A percentile compares a stretch with the other conserved stretches of the same genome.
Conservation (phyloP, 2,888 invertebrate species). For the Lasioglossum lativentre region DNA sequence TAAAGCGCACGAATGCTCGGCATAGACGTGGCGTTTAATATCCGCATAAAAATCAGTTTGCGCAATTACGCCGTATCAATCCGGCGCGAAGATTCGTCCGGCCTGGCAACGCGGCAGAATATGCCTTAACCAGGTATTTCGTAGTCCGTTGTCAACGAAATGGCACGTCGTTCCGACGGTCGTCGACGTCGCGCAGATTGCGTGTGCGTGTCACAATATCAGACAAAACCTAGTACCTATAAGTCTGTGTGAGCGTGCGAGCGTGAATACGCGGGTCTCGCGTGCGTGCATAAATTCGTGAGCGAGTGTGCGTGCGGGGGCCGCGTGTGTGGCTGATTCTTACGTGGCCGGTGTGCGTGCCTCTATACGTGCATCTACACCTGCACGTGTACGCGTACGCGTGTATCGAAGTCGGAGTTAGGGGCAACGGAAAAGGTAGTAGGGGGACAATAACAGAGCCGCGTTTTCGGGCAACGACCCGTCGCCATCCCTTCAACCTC, state of each 20-base stretch:
- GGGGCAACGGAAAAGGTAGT: constrained; percentile 70
- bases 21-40: background rate
- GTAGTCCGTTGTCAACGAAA: constrained; percentile 57
- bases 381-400: constrained; percentile 60
- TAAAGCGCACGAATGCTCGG: too few relatives aligned
- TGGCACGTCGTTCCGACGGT: constrained; percentile 52
- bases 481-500: constrained; percentile 81
- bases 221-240: constrained; percentile 45
- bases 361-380: background rate
- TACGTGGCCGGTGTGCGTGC: constrained; percentile 24
- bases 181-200: constrained; percentile 50
- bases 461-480: constrained; percentile 84
- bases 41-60: background rate
- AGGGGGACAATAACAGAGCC: constrained; percentile 82
- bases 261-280: constrained; percentile 63
- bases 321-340: constrained; percentile 50
- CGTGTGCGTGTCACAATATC: constrained; percentile 55
- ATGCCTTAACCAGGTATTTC: constrained; percentile 45
- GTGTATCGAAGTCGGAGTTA: constrained; percentile 74
- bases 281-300: constrained; percentile 65
- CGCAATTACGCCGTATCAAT: background rate
- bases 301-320: constrained; percentile 21
- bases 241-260: constrained; percentile 37
- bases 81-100: background rate
- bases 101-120: constrained; percentile 20